Conservation (phyloP, 2,888 invertebrate species). For the Nemurella pictetii region DNA sequence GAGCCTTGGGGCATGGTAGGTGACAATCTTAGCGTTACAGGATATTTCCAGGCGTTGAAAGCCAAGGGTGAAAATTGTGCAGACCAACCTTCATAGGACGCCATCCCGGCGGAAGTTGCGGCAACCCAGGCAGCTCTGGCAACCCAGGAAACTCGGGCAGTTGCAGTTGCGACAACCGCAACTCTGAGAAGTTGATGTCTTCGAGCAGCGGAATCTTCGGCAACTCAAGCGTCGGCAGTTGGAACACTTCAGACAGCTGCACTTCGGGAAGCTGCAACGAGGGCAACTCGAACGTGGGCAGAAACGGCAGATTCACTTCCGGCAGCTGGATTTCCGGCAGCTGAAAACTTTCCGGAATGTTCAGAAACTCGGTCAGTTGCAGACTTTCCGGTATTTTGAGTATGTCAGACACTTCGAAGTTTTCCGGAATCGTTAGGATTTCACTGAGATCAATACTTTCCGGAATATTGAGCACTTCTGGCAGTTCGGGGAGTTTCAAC, state of each 20-base stretch:
- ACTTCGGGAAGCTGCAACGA: background rate
- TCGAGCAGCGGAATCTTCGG: background rate
- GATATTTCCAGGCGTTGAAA: no score
- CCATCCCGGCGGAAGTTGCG: background rate
- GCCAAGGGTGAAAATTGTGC: no score
- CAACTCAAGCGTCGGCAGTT: background rate
- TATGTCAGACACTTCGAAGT: background rate
- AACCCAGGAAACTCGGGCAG: background rate
- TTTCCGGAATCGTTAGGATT: background rate
- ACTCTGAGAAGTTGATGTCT: background rate
- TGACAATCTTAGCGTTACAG: no score
- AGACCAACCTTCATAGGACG: background rate
- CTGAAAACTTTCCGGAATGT: background rate
- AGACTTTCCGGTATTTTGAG: background rate
- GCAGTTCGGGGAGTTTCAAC: no score
- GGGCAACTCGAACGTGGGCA: background rate
- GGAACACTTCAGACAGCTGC: background rate
- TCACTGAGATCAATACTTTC: background rate
- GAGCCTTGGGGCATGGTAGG: no score
- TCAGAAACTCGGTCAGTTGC: background rate
- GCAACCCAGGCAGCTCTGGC: background rate
- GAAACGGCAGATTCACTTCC: background rate
- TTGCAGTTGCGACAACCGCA: background rate
- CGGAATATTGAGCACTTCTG: background rate
- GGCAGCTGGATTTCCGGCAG: background rate